Conservation (phyloP, 1,140 invertebrate genomes). For the Triops longicaudatus region DNA sequence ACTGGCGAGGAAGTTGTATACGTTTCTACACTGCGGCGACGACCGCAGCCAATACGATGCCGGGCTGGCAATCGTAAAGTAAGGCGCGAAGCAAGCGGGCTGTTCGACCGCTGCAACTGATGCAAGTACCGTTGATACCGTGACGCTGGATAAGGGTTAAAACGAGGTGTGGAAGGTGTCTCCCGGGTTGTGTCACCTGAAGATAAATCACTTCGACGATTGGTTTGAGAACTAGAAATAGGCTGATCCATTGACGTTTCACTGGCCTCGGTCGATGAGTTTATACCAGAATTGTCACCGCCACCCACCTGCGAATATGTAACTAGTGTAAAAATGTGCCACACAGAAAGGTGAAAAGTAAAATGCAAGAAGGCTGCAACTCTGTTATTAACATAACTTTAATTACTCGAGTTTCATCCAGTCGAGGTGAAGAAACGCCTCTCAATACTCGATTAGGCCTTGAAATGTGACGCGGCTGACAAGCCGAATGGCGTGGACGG, state of each 20-base stretch:
- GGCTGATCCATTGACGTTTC: background rate
- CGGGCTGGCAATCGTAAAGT: background rate
- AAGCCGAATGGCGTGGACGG: background rate
- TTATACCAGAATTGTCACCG: background rate
- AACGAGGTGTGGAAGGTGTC: background rate
- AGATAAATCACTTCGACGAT: background rate
- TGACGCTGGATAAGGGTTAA: background rate
- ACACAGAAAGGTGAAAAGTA: background rate
- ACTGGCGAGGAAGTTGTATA: background rate
- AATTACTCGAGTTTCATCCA: background rate
- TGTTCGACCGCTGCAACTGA: background rate
- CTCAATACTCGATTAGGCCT: background rate
- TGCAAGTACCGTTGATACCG: background rate
- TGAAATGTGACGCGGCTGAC: background rate
- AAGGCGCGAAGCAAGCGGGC: background rate
- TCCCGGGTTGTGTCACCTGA: background rate
- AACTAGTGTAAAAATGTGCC: background rate
- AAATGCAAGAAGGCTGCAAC: no score
- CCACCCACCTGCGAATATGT: background rate
- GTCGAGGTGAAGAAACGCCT: background rate
- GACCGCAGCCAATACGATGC: constrained; percentile 9
- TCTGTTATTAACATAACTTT: no score
- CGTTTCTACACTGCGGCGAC: background rate
- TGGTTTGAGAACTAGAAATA: background rate
- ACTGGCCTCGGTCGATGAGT: background rate